These are phyloP conservation scores for Lasaia peninsularis DNA, from an alignment of 1,140 invertebrate species.

Conservation along the genomic window DNA sequence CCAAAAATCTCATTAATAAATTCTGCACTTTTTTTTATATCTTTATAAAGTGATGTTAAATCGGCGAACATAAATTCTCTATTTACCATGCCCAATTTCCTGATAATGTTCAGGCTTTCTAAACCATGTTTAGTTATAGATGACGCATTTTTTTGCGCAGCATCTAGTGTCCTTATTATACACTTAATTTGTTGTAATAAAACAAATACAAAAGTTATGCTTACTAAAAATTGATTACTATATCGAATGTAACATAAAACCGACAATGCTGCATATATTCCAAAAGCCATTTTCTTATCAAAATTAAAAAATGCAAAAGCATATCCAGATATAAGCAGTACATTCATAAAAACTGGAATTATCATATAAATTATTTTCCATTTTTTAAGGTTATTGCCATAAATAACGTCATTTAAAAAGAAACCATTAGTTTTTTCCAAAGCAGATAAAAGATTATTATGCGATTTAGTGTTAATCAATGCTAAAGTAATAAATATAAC, in stretches of 20 bases:
- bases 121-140: too few species aligned
- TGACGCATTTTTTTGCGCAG: too few species aligned
- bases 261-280: background rate
- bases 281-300: background rate
- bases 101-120: too few species aligned
- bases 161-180: background rate
- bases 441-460: background rate
- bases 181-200: background rate
- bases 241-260: background rate
- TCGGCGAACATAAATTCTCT: too few species aligned
- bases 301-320: background rate
- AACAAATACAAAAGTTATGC: background rate
- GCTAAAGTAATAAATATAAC: background rate
- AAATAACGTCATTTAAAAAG: background rate
- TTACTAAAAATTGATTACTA: background rate
- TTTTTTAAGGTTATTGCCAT: background rate
- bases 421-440: background rate
- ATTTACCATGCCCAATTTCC: too few species aligned
- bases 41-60: too few species aligned
- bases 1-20: too few species aligned
- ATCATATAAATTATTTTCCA: background rate
- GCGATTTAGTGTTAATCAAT: background rate
- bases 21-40: too few species aligned
- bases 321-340: background rate
- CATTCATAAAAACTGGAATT: background rate